These are phyloP conservation scores for Cochlearius cochlearius DNA, from an alignment of 2,113 vertebrate genomes.

Conservation along the genomic window DNA sequence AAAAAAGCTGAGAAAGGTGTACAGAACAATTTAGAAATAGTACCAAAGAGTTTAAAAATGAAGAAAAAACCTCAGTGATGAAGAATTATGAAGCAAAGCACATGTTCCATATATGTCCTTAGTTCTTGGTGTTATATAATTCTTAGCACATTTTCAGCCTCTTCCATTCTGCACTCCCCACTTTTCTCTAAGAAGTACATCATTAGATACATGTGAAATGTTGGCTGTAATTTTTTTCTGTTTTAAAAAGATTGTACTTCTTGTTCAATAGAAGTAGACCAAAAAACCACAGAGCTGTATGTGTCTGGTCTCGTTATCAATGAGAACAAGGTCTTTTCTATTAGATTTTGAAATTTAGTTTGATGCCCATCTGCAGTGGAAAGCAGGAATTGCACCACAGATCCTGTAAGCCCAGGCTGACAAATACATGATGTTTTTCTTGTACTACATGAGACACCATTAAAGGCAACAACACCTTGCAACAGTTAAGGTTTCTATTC, in stretches of 20 bases:
- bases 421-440: background rate
- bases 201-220: background rate
- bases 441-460: background rate
- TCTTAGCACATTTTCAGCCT: background rate
- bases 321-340: background rate
- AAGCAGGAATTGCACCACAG: background rate
- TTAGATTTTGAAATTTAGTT: background rate
- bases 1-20: background rate
- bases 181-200: background rate
- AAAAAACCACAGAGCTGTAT: background rate
- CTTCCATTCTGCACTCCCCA: background rate
- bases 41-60: background rate
- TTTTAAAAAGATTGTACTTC: background rate
- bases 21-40: background rate
- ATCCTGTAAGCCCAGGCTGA: background rate
- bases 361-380: background rate
- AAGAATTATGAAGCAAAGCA: background rate
- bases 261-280: background rate
- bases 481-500: background rate
- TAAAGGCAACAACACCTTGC: background rate
- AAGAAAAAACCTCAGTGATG: background rate
- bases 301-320: background rate
- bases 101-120: background rate
- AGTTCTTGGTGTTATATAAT: background rate
- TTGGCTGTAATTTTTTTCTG: background rate